Evolutionary conservation across 2,113 vertebrate species (phyloP), one percentile per base, ranked within the genome.

Genomic region (Tragelaphus scriptus): DNA sequence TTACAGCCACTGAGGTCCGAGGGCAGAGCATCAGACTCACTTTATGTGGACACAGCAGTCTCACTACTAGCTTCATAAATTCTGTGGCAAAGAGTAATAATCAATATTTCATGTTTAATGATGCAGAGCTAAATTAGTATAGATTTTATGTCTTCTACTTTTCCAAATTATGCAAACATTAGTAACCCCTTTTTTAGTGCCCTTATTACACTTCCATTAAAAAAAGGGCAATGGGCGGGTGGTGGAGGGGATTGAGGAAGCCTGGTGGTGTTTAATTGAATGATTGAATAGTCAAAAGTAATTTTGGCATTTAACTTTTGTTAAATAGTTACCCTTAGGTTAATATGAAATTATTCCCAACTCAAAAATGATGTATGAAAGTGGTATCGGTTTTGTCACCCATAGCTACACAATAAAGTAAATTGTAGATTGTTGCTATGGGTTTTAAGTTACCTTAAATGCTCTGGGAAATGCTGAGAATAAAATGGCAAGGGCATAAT

Each of bases 121-220:
- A 98, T 1, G 96, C 98, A 98, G 98, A 97, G 86, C 98, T 97
- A 98, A 99, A 99, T 99, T 98, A 99, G 98, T 99, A 99, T 99
- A 96, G 99, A 99, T 99, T 99, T 99, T 98, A 98, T 98, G 99
- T 98, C 99, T 98, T 98, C 97, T 98, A 63, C 97, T 96, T 98
- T 98, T 98, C 98, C 98, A 99, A 98, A 98, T 98, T 99, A 99
- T 99, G 99, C 98, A 99, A 99, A 99, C 98, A 97, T 92, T 75
- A 95, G 96, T 91, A 49, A 82, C 97, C 91, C 96, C 96, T 56
- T 97, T 98, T 98, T 95, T 94, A 95, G 95, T 94, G 94, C 95
- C 95, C 87, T 98, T 97, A 91, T 94, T 98, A 98, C 3, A 6
- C 55, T 97, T 97, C 92, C 55, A 89, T 82, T 94, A 93, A 97